These are phyloP conservation scores for Lithophane ornitopus DNA, from an alignment of 2,888 invertebrate genomes.

Conservation along the genomic window DNA sequence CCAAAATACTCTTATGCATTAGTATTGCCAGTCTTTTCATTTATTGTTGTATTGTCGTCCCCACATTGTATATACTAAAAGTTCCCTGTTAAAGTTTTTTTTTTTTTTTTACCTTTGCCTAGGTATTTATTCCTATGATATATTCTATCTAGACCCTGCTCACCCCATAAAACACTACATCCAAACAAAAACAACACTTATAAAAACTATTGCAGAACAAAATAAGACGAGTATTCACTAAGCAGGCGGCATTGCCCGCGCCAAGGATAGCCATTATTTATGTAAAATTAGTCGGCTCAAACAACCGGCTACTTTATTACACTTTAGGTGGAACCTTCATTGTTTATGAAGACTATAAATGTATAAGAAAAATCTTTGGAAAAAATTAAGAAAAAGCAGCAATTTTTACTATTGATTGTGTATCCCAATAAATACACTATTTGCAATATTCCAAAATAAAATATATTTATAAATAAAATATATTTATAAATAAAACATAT, in stretches of 20 bases:
- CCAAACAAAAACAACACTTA: constrained; percentile 7
- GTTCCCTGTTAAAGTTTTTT: too few species aligned
- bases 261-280: constrained; percentile 65
- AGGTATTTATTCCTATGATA: not conserved
- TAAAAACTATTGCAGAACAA: constrained; percentile 45
- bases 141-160: not conserved
- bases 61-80: too few species aligned
- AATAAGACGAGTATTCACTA: constrained; percentile 48
- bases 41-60: too few species aligned
- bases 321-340: not conserved
- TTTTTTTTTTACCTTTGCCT: not conserved
- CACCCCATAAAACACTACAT: not conserved
- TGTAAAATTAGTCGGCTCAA: constrained; percentile 64
- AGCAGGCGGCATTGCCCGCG: constrained; percentile 52
- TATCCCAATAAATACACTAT: too few species aligned
- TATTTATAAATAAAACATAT: too few species aligned
- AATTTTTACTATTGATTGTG: too few species aligned
- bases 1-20: too few species aligned
- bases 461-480: too few species aligned
- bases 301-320: constrained; percentile 50
- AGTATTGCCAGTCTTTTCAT: too few species aligned
- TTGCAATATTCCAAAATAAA: too few species aligned
- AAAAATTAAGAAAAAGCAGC: not conserved
- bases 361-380: not conserved
- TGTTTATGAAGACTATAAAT: not conserved